Percentiles rank a stretch among this genome's conserved stretches.
Evolutionary conservation across 2,797 vertebrate species (phyloP).

Genomic region (Xiphorhynchus erythropygius): DNA sequence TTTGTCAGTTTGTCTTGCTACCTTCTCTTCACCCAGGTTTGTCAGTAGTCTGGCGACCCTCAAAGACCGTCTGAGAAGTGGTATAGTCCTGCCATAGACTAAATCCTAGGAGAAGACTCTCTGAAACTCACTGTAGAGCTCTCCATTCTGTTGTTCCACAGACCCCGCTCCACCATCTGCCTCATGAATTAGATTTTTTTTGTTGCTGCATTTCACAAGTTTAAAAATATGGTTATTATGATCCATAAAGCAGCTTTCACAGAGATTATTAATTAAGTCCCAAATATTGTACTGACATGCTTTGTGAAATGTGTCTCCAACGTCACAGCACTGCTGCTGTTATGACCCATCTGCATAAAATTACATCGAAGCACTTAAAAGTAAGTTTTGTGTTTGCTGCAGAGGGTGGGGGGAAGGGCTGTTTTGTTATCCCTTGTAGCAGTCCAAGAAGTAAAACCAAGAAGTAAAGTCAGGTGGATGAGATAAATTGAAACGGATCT

Average conservation of each 20-base stretch:
- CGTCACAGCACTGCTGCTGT: conserved; percentile 21
- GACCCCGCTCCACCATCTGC: conserved; percentile 72
- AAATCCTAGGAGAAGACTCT: conserved; percentile 68
- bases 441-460: conserved; percentile 69
- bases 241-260: conserved; percentile 74
- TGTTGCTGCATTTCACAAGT: conserved; percentile 71
- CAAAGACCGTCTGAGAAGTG: conserved; percentile 62
- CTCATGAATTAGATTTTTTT: conserved; percentile 60
- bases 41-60: conserved; percentile 57
- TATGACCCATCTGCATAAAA: conserved; percentile 50
- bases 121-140: conserved; percentile 74
- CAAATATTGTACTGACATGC: conserved; percentile 72
- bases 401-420: neutral
- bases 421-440: conserved; percentile 45
- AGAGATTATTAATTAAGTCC: conserved; percentile 80
- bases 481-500: conserved; percentile 83
- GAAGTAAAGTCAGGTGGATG: conserved; percentile 77
- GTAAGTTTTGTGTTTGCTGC: neutral
- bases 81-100: conserved; percentile 53
- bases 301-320: conserved; percentile 63
- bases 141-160: conserved; percentile 69
- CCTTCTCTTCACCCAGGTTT: conserved; percentile 25
- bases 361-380: conserved; percentile 28
- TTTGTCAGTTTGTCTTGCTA: conserved; percentile 50
- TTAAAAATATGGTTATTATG: conserved; percentile 76